Conservation (phyloP, 53 echinoderm and acorn worm species). For the Echinometra lucunter region DNA sequence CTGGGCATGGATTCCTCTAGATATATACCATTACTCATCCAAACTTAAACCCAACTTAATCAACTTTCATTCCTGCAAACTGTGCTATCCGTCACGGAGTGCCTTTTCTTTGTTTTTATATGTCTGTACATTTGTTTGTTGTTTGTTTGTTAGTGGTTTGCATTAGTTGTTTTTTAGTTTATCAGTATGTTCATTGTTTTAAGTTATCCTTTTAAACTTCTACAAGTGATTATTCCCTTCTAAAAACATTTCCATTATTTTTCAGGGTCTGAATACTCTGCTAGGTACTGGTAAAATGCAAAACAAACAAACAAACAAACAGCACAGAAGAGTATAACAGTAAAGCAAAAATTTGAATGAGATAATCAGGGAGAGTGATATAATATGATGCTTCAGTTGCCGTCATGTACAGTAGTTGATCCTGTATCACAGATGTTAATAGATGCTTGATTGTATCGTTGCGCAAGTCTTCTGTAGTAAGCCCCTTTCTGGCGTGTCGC, state of each 20-base stretch:
- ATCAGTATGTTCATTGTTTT: neutral
- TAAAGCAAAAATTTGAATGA: no score
- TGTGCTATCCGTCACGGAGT: neutral
- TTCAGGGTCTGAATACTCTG: no score
- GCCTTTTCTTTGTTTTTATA: neutral
- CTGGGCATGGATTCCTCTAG: constrained; percentile 60
- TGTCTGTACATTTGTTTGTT: neutral
- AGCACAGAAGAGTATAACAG: no score
- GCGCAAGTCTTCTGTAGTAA: neutral
- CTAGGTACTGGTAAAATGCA: no score
- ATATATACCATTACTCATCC: constrained; percentile 69
- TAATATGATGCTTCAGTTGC: no score
- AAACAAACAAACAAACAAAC: no score
- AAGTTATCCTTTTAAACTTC: no score
- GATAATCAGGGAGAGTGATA: no score
- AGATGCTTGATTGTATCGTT: neutral
- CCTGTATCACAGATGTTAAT: neutral
- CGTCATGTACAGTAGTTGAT: no score
- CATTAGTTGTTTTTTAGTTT: neutral
- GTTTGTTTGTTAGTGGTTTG: neutral
- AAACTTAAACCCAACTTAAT: neutral
- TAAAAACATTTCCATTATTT: no score
- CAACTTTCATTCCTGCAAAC: neutral
- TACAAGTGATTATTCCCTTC: no score
- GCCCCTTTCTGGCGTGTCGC: constrained; percentile 13